These are phyloP conservation scores for Vimba vimba DNA, from an alignment of 2,113 vertebrate species.

Conservation along the genomic window DNA sequence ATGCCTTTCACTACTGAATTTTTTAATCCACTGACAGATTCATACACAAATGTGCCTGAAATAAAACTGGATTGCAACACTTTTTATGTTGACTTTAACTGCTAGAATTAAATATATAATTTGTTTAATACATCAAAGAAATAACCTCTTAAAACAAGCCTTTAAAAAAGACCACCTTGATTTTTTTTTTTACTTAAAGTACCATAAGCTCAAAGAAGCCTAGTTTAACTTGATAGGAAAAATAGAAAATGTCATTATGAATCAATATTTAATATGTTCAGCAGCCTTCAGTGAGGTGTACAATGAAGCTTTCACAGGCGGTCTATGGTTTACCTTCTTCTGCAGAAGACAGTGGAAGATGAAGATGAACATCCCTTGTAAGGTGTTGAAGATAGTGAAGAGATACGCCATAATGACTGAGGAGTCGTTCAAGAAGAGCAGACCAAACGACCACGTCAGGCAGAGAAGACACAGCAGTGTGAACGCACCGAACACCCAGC, in stretches of 20 bases:
- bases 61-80: neutral
- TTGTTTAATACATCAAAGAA: neutral
- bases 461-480: slow-evolving; percentile 92
- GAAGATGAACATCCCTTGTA: slow-evolving; percentile 99
- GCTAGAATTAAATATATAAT: neutral
- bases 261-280: neutral
- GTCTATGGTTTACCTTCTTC: slow-evolving; percentile 87
- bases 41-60: neutral
- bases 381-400: slow-evolving; percentile 97
- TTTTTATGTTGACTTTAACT: neutral
- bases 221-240: slow-evolving; percentile 50
- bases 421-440: slow-evolving; percentile 93
- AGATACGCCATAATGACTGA: slow-evolving; percentile 98
- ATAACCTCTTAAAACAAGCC: neutral
- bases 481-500: slow-evolving; percentile 96
- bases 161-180: neutral
- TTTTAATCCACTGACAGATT: neutral
- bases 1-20: neutral
- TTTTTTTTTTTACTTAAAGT: neutral
- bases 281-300: neutral
- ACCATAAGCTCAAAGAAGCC: slow-evolving; percentile 43
- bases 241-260: slow-evolving; percentile 23
- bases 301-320: neutral
- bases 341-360: slow-evolving; percentile 98
- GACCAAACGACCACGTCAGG: slow-evolving; percentile 94